Evolutionary conservation across 2,797 vertebrate genomes (phyloP).

Genomic region (Apodemus agrarius): DNA sequence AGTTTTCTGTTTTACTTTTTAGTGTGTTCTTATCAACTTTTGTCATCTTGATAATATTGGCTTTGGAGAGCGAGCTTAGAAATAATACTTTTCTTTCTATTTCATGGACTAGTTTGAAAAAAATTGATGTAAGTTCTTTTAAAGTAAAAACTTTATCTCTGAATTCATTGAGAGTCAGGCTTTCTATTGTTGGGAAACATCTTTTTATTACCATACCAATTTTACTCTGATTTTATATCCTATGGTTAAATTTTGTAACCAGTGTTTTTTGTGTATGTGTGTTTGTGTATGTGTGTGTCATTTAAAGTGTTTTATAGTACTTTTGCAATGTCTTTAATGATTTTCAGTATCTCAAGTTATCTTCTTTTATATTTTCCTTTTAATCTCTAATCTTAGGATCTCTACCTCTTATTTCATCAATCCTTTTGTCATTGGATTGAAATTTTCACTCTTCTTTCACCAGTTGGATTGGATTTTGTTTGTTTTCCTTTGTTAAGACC

Average conservation of each 20-base stretch:
- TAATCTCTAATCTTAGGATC: neutral
- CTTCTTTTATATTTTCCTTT: neutral
- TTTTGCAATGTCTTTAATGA: neutral
- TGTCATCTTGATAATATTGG: neutral
- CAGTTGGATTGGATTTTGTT: neutral
- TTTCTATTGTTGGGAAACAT: neutral
- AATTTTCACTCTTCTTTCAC: neutral
- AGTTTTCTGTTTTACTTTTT: neutral
- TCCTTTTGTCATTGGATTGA: neutral
- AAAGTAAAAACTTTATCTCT: neutral
- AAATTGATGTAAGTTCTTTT: neutral
- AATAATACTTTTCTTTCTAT: neutral
- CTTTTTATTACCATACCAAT: neutral
- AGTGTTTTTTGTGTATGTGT: neutral
- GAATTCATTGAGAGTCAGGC: neutral
- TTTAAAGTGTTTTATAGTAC: no score
- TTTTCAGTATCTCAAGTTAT: neutral
- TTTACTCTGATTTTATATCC: neutral
- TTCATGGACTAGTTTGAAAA: neutral
- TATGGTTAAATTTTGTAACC: neutral
- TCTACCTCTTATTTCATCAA: neutral
- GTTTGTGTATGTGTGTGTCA: neutral
- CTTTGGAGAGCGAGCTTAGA: neutral
- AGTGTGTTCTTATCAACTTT: neutral
- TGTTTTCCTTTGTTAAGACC: neutral